phyloP scores from a whole-genome alignment of 2,797 vertebrate genomes.

The Furcifer pardalis region DNA sequence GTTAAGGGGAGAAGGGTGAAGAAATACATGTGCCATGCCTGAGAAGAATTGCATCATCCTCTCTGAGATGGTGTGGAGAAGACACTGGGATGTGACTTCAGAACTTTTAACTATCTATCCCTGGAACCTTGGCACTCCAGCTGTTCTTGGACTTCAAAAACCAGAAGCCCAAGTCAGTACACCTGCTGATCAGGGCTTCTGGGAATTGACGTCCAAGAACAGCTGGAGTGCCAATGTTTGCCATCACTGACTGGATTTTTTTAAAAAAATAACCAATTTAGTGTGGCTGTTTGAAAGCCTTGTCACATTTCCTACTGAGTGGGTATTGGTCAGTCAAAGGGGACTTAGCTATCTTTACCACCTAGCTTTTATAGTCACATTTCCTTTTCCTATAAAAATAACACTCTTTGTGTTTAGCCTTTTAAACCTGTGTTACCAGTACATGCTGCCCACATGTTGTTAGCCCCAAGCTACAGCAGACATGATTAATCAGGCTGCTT shows the following conservation, averaged over 20 bases:
- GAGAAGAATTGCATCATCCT: constrained; percentile 30
- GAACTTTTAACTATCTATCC: constrained; percentile 49
- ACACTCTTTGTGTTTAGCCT: neutral
- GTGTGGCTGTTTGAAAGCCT: constrained; percentile 31
- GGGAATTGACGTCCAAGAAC: no score
- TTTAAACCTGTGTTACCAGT: constrained; percentile 16
- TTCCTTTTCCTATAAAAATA: constrained; percentile 34
- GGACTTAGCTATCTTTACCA: constrained; percentile 39
- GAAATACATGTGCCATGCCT: constrained; percentile 27
- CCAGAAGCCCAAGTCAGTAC: no score
- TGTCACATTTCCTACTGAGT: constrained; percentile 24
- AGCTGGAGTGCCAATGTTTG: no score
- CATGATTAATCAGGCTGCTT: no score
- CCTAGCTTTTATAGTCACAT: constrained; percentile 42
- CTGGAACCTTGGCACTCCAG: no score
- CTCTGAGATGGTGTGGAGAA: constrained; percentile 54
- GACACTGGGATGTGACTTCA: constrained; percentile 33
- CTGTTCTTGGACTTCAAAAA: no score
- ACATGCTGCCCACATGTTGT: constrained; percentile 19
- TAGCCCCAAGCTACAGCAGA: neutral
- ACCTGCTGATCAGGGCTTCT: no score
- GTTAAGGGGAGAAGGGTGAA: neutral
- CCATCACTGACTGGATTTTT: constrained; percentile 45
- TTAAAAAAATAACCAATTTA: neutral
- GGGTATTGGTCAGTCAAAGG: neutral